A percentile compares a stretch with the other conserved stretches of the same genome.
Evolutionary conservation across 2,113 vertebrate genomes (phyloP).

Genomic region (Rhegmatorhina hoffmannsi): DNA sequence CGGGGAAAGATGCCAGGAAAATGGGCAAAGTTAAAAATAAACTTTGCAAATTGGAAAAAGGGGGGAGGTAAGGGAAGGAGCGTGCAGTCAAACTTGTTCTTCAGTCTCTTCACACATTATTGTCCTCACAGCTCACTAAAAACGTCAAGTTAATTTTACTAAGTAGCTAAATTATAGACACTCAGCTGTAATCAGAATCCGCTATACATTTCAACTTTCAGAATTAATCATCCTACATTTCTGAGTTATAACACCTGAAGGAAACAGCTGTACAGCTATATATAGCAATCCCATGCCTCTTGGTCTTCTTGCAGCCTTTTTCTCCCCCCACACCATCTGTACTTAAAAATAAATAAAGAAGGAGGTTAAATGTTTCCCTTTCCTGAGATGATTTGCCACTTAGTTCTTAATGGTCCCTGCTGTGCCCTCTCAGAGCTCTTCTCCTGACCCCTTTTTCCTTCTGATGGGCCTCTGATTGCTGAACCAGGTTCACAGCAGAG

Average conservation of each 20-base stretch:
- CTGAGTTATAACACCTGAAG: conserved; percentile 62
- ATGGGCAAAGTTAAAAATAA: conserved; percentile 53
- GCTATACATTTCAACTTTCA: conserved; percentile 58
- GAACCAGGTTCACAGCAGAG: not conserved
- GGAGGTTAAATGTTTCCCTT: not conserved
- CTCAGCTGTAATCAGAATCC: conserved; percentile 70
- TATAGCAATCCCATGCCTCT: not conserved
- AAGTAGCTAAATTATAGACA: conserved; percentile 76
- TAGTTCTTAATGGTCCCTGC: not conserved
- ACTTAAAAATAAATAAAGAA: conserved; percentile 21
- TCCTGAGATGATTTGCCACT: not conserved
- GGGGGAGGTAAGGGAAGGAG: not conserved
- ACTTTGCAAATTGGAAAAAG: not conserved
- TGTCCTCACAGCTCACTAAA: conserved; percentile 67
- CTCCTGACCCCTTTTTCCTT: not conserved
- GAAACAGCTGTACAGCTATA: conserved; percentile 59
- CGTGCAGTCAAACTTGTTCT: not conserved
- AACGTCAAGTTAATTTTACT: conserved; percentile 75
- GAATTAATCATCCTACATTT: conserved; percentile 62
- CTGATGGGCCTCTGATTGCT: not conserved
- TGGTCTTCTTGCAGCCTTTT: conserved; percentile 2
- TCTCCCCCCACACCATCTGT: not conserved
- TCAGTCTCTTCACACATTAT: conserved; percentile 60
- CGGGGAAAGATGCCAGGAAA: not conserved
- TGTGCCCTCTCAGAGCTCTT: not conserved